Percentiles rank a stretch among this genome's conserved stretches.
These are phyloP conservation scores for Ectropis grisescens DNA, from an alignment of 1,140 invertebrate species.

Conservation along the genomic window DNA sequence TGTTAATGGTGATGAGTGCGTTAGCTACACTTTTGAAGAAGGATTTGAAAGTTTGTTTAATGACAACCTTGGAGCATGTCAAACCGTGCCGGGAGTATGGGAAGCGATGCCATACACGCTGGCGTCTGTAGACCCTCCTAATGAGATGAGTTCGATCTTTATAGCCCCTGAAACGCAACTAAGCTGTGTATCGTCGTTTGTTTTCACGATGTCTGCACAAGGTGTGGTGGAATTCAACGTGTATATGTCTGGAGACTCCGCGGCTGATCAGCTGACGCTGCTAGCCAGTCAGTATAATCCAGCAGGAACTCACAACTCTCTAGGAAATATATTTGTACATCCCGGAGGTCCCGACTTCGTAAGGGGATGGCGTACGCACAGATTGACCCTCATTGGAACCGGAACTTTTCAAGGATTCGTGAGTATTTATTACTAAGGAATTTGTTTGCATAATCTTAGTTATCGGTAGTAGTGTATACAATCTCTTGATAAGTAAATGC, in stretches of 20 bases:
- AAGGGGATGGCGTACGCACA: constrained; percentile 3
- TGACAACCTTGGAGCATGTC: too few relatives aligned
- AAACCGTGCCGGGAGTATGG: too few relatives aligned
- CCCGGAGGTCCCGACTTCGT: too few relatives aligned
- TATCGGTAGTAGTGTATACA: too few relatives aligned
- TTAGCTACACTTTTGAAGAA: constrained; percentile 28
- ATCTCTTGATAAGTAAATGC: too few relatives aligned
- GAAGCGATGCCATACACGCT: neutral
- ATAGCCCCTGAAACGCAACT: constrained; percentile 5
- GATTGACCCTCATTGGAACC: too few relatives aligned
- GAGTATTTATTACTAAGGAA: too few relatives aligned
- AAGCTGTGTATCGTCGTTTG: constrained; percentile 14
- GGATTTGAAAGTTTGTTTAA: constrained; percentile 4
- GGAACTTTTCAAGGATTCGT: too few relatives aligned
- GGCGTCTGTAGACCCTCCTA: neutral
- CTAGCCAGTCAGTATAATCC: constrained; percentile 2
- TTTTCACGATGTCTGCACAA: constrained; percentile 7
- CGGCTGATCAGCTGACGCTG: constrained; percentile 3
- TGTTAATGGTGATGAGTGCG: constrained; percentile 23
- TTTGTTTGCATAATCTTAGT: too few relatives aligned
- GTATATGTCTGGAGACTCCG: constrained; percentile 13
- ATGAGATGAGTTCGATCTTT: constrained; percentile 4
- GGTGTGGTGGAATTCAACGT: constrained; percentile 14
- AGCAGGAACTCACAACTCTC: too few relatives aligned
- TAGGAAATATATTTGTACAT: too few relatives aligned